These are phyloP conservation scores for Mungos mungo DNA, from an alignment of 2,113 vertebrate genomes.

Conservation along the genomic window DNA sequence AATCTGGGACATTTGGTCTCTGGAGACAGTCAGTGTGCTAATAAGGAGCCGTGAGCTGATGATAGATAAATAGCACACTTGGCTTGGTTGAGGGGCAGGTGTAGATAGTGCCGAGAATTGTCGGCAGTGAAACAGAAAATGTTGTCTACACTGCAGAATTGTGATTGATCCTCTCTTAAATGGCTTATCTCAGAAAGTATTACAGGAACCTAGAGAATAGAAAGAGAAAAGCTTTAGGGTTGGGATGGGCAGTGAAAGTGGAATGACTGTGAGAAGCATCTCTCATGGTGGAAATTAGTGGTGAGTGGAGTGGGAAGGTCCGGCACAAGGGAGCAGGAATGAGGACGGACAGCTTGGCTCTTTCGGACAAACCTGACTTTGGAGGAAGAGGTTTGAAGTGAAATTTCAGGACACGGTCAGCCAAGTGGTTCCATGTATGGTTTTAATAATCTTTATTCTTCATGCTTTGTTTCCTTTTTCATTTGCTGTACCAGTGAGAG, in stretches of 20 bases:
- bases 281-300: background rate
- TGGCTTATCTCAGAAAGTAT: background rate
- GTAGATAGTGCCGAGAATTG: background rate
- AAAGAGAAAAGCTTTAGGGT: background rate
- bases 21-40: background rate
- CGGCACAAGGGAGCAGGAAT: too few relatives aligned
- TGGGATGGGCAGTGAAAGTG: background rate
- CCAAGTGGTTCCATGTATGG: background rate
- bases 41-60: background rate
- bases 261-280: background rate
- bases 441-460: background rate
- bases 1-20: background rate
- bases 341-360: background rate
- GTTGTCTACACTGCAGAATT: background rate
- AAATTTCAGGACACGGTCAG: background rate
- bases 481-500: background rate
- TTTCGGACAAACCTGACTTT: background rate
- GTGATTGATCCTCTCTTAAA: background rate
- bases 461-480: background rate
- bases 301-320: background rate
- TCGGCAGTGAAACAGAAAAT: background rate
- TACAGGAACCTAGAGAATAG: background rate
- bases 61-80: background rate
- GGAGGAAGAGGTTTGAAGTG: background rate
- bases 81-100: conserved; percentile 5